These are phyloP conservation scores for Amia ocellicauda DNA, from an alignment of 2,113 vertebrate species.

Conservation along the genomic window DNA sequence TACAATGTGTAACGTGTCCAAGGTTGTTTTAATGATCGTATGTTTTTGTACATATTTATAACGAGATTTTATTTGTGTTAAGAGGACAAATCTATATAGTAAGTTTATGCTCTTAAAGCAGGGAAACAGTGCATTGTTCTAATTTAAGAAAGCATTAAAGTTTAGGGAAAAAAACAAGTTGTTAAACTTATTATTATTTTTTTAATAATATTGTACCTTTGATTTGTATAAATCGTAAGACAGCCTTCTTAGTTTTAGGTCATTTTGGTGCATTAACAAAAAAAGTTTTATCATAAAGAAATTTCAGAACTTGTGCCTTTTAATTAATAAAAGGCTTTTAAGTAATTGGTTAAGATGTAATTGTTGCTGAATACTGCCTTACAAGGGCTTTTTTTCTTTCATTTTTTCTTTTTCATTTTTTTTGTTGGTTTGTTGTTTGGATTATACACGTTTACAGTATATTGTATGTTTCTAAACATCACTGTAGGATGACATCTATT, in stretches of 20 bases:
- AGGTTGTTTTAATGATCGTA: conserved; percentile 16
- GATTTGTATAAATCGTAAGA: neutral
- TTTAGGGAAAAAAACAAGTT: neutral
- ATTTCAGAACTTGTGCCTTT: neutral
- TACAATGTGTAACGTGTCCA: conserved; percentile 7
- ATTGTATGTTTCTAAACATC: too few species aligned
- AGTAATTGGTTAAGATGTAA: neutral
- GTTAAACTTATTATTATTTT: neutral
- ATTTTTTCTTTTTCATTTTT: conserved; percentile 3
- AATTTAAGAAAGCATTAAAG: conserved; percentile 1
- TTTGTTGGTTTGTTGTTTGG: neutral
- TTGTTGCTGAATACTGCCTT: conserved; percentile 4
- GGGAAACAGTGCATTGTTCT: neutral
- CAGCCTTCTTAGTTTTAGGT: neutral
- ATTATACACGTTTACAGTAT: neutral
- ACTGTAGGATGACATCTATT: too few species aligned
- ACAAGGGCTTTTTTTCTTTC: neutral
- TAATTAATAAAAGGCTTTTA: neutral
- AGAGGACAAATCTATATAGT: conserved; percentile 17
- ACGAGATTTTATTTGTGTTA: conserved; percentile 19
- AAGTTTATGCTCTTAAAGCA: conserved; percentile 3
- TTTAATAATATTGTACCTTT: conserved; percentile 21
- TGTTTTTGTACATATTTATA: conserved; percentile 25
- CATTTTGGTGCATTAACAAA: neutral
- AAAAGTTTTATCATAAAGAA: neutral